Evolutionary conservation across 1,140 invertebrate species (phyloP).

Genomic region (Anadara kagoshimensis): DNA sequence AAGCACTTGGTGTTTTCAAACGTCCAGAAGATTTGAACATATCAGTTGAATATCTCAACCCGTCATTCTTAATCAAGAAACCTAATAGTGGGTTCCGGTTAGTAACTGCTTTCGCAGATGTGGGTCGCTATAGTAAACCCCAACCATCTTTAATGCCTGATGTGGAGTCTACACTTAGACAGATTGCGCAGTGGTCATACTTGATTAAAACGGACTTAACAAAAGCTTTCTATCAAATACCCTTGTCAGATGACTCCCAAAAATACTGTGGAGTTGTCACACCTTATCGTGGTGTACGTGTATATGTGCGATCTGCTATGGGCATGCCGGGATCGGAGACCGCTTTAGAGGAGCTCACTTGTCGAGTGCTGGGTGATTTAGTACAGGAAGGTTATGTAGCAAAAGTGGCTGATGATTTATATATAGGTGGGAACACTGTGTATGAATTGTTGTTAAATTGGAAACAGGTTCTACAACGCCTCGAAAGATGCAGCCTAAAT

Average conservation of each 20-base stretch:
- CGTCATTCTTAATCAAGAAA: constrained; percentile 39
- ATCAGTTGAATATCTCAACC: constrained; percentile 33
- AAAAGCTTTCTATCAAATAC: constrained; percentile 50
- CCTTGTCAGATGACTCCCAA: constrained; percentile 31
- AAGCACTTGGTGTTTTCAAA: constrained; percentile 23
- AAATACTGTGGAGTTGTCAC: constrained; percentile 48
- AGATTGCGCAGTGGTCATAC: constrained; percentile 43
- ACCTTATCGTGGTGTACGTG: constrained; percentile 44
- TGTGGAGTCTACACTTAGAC: constrained; percentile 40
- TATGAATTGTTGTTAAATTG: constrained; percentile 34
- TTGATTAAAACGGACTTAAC: constrained; percentile 39
- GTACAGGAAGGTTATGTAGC: constrained; percentile 44
- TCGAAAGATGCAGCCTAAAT: constrained; percentile 19
- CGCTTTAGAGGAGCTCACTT: constrained; percentile 50
- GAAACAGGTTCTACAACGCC: constrained; percentile 15
- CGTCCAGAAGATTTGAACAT: constrained; percentile 33
- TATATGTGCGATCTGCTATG: constrained; percentile 46
- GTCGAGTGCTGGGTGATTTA: constrained; percentile 44
- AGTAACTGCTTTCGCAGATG: constrained; percentile 29
- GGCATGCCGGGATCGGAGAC: constrained; percentile 51
- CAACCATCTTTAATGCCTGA: constrained; percentile 42
- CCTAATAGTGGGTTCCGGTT: constrained; percentile 25
- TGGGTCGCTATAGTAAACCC: constrained; percentile 31
- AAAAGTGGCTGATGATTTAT: constrained; percentile 37
- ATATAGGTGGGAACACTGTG: constrained; percentile 27